These are phyloP conservation scores for Tretioscincus oriximinensis DNA, from an alignment of 2,113 vertebrate species.

Conservation along the genomic window DNA sequence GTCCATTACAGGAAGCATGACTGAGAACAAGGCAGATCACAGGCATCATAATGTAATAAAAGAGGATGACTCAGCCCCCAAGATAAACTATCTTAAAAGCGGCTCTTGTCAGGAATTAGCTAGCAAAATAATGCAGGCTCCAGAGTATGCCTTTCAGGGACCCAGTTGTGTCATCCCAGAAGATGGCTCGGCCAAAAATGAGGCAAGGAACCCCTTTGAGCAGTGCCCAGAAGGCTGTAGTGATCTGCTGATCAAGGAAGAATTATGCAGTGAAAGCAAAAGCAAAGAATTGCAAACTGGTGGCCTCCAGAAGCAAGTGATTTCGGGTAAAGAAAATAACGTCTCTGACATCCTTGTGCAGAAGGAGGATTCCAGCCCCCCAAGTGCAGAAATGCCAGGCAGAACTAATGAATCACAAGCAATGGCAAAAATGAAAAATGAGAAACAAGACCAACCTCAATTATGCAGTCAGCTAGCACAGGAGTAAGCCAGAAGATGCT, in stretches of 20 bases:
- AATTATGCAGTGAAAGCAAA: slow-evolving; percentile 31
- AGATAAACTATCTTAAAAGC: slow-evolving; percentile 25
- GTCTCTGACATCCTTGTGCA: slow-evolving; percentile 29
- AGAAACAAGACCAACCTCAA: slow-evolving; percentile 41
- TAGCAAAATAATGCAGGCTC: slow-evolving; percentile 5
- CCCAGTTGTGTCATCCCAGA: neutral
- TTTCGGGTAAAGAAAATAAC: slow-evolving; percentile 35
- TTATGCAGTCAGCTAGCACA: slow-evolving; percentile 45
- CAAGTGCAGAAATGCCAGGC: slow-evolving; percentile 11
- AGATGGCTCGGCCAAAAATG: slow-evolving; percentile 32
- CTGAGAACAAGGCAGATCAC: slow-evolving; percentile 17
- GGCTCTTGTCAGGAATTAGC: slow-evolving; percentile 26
- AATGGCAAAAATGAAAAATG: slow-evolving; percentile 8
- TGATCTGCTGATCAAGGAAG: slow-evolving; percentile 10
- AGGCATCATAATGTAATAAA: neutral
- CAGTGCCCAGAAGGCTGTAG: neutral
- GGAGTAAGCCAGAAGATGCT: neutral
- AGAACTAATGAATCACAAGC: slow-evolving; percentile 40
- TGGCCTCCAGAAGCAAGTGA: slow-evolving; percentile 29
- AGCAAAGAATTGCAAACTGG: slow-evolving; percentile 9
- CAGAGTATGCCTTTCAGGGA: neutral
- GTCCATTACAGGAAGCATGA: neutral
- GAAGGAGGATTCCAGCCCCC: slow-evolving; percentile 16
- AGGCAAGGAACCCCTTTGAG: slow-evolving; percentile 16
- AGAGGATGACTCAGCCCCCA: slow-evolving; percentile 13